phyloP scores from a whole-genome alignment of 2,113 vertebrate genomes.

The Leucopternis melanops region DNA sequence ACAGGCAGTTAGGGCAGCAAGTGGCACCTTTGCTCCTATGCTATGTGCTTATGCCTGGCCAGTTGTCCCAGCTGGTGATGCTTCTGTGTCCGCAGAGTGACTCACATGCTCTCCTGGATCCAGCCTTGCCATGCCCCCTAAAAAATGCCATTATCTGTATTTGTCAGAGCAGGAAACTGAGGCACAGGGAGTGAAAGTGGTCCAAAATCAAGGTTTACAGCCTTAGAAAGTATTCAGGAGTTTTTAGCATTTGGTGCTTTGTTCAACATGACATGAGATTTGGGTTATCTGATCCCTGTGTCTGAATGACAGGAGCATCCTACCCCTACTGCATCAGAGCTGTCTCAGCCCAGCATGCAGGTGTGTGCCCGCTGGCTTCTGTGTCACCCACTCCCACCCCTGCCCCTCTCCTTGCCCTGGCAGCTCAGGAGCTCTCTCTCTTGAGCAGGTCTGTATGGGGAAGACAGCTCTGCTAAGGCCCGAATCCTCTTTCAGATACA shows the following conservation, averaged over 20 bases:
- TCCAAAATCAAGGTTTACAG: background rate
- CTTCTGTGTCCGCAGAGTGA: background rate
- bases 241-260: background rate
- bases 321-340: background rate
- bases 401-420: background rate
- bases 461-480: background rate
- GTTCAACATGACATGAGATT: background rate
- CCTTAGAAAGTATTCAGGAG: background rate
- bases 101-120: background rate
- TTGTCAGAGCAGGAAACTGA: background rate
- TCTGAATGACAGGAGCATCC: background rate
- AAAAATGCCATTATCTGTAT: background rate
- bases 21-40: background rate
- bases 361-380: background rate
- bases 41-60: background rate
- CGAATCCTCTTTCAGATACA: background rate
- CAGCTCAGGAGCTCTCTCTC: background rate
- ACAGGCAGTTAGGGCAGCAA: background rate
- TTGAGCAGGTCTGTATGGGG: background rate
- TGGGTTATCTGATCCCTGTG: rapidly evolving
- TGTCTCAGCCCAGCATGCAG: background rate
- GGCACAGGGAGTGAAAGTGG: background rate
- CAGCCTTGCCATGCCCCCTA: background rate
- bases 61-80: background rate
- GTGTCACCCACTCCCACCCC: background rate